These are phyloP conservation scores for Chrysocyon brachyurus DNA, from an alignment of 2,797 vertebrate genomes.

Conservation along the genomic window DNA sequence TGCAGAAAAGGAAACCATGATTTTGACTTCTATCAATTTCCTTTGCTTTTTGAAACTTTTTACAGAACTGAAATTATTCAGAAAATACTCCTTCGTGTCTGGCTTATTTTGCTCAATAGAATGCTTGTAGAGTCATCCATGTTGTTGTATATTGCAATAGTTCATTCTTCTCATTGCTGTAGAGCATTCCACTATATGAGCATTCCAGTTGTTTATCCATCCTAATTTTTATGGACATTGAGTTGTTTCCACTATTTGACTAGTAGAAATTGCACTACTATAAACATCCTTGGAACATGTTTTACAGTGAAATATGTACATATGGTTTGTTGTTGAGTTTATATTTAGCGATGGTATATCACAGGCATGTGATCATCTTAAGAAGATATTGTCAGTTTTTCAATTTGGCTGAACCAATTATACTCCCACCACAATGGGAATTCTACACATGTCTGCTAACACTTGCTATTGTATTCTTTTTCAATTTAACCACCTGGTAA, in stretches of 20 bases:
- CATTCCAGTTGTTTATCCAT: not conserved
- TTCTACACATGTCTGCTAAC: not conserved
- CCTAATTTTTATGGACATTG: not conserved
- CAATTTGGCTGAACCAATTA: not conserved
- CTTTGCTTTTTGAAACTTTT: not conserved
- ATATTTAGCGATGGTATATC: not conserved
- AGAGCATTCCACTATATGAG: not conserved
- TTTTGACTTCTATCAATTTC: not conserved
- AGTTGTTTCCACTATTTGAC: not conserved
- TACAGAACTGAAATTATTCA: not conserved
- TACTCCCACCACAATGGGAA: not conserved
- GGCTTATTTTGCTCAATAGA: not conserved
- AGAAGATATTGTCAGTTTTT: not conserved
- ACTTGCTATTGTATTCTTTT: not conserved
- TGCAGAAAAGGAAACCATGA: not conserved
- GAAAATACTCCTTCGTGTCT: not conserved
- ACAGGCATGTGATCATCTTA: not conserved
- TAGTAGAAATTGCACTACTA: not conserved
- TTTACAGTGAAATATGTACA: not conserved
- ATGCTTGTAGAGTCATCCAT: not conserved
- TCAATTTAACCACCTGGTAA: not conserved
- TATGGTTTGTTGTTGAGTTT: not conserved
- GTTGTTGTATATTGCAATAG: not conserved
- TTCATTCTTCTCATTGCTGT: not conserved
- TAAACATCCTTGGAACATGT: not conserved